Conservation (phyloP, 1,140 invertebrate genomes). For the Melitaea cinxia region DNA sequence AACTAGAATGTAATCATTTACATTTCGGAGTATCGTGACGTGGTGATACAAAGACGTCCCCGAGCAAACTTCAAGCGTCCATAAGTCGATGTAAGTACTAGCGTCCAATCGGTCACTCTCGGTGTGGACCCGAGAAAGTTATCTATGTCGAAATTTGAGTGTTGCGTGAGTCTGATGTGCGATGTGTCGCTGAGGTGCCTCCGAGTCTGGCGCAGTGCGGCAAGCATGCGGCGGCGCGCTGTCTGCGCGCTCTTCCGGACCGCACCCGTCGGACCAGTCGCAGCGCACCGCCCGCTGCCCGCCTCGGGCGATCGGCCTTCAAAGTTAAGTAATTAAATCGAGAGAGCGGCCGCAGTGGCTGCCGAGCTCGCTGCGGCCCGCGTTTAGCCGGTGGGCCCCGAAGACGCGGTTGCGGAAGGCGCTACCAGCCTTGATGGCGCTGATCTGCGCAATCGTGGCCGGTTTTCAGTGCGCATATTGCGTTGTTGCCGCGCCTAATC, state of each 20-base stretch:
- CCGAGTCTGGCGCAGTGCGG: constrained; percentile 64
- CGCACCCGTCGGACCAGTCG: constrained; percentile 78
- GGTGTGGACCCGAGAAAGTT: constrained; percentile 68
- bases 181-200: constrained; percentile 75
- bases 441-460: constrained; percentile 74
- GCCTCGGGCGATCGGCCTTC: constrained; percentile 79
- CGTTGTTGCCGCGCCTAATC: constrained; percentile 66
- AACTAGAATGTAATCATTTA: background rate
- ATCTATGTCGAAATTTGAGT: constrained; percentile 75
- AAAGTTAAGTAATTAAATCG: constrained; percentile 76
- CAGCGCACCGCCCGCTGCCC: constrained; percentile 65
- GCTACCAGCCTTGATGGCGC: constrained; percentile 76
- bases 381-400: constrained; percentile 48
- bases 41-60: constrained; percentile 3
- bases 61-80: constrained; percentile 30
- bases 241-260: constrained; percentile 74
- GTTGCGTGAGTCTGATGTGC: constrained; percentile 68
- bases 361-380: constrained; percentile 36
- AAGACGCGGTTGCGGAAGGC: constrained; percentile 73
- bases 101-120: constrained; percentile 52
- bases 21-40: background rate
- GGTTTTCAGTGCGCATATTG: constrained; percentile 69
- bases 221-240: constrained; percentile 73
- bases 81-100: constrained; percentile 45
- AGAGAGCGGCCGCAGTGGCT: constrained; percentile 53